Percentiles rank a stretch among this genome's conserved stretches.
phyloP scores from a whole-genome alignment of 2,113 vertebrate species.

The Polypterus bichir region DNA sequence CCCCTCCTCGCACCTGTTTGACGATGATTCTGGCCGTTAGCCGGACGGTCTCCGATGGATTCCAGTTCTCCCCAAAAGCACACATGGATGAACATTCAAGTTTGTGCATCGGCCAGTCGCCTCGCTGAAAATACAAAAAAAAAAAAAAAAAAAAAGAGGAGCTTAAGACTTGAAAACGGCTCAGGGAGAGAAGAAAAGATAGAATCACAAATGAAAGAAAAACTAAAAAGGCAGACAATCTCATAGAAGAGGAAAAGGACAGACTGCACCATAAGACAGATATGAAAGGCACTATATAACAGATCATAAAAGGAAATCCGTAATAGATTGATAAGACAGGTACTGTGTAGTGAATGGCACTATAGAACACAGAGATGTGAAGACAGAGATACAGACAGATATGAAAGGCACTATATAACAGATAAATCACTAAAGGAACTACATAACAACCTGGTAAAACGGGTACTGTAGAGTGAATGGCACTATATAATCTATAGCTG shows the following conservation, averaged over 20 bases:
- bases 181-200: background rate
- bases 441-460: conserved; percentile 21
- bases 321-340: background rate
- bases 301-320: conserved; percentile 16
- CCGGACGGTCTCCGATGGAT: conserved; percentile 75
- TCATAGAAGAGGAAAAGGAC: conserved; percentile 32
- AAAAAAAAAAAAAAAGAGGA: background rate
- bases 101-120: conserved; percentile 91
- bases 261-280: conserved; percentile 41
- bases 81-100: conserved; percentile 84
- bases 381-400: conserved; percentile 1
- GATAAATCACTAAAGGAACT: background rate
- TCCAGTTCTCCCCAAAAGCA: conserved; percentile 75
- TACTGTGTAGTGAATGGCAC: background rate
- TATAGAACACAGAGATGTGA: conserved; percentile 22
- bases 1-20: conserved; percentile 65
- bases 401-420: too few species aligned
- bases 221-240: conserved; percentile 26
- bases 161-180: too few species aligned
- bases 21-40: conserved; percentile 78
- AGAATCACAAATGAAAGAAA: conserved; percentile 11
- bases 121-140: conserved; percentile 51
- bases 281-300: too few species aligned
- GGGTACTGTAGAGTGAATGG: conserved; percentile 18
- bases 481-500: conserved; percentile 27